Percentiles rank a stretch among this genome's conserved stretches.
These are phyloP conservation scores for Astyanax mexicanus DNA, from an alignment of 2,797 vertebrate genomes.

Conservation along the genomic window DNA sequence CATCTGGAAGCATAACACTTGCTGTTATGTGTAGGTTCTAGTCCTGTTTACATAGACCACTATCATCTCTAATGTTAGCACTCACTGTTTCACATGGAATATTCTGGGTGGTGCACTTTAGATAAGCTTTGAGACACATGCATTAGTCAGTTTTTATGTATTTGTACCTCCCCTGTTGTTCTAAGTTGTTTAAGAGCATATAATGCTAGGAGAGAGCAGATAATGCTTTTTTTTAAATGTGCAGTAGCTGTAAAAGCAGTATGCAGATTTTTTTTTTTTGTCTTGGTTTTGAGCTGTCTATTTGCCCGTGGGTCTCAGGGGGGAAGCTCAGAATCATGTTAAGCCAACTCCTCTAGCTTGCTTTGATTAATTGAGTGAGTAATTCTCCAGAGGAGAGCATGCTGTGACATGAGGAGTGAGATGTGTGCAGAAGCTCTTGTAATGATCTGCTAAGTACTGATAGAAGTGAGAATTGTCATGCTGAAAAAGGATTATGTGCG, in stretches of 20 bases:
- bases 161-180: neutral
- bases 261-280: neutral
- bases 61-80: neutral
- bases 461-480: conserved; percentile 14
- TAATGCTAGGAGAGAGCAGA: neutral
- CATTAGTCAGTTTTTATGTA: neutral
- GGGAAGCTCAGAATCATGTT: conserved; percentile 45
- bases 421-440: conserved; percentile 26
- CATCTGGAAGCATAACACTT: conserved; percentile 87
- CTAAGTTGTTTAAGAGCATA: neutral
- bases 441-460: conserved; percentile 28
- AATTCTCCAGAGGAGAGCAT: conserved; percentile 39
- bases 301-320: conserved; percentile 26
- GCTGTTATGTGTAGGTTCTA: conserved; percentile 88
- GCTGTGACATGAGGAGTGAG: conserved; percentile 37
- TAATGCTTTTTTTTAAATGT: conserved; percentile 6
- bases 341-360: conserved; percentile 36
- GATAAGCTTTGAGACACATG: neutral
- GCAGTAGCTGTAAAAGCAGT: neutral
- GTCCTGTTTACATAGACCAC: conserved; percentile 13
- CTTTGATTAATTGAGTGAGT: conserved; percentile 49
- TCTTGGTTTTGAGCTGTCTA: conserved; percentile 11
- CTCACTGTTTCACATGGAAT: neutral
- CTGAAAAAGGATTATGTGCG: conserved; percentile 25
- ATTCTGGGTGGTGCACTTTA: neutral